Evolutionary conservation across 1,140 invertebrate species (phyloP).

Genomic region (Drosophila bipectinata): DNA sequence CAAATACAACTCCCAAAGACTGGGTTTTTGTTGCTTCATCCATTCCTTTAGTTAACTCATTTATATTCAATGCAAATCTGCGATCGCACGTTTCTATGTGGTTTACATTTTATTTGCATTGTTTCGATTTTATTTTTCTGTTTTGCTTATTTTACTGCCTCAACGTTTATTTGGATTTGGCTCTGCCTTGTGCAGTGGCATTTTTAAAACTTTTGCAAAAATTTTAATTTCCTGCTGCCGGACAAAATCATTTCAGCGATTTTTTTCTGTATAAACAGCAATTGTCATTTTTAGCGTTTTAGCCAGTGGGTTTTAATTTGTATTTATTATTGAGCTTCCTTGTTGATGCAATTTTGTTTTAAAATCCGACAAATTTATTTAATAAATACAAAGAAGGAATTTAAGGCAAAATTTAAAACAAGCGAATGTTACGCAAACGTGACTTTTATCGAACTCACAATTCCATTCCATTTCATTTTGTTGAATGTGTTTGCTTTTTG

Average conservation of each 20-base stretch:
- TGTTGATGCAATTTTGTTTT: constrained; percentile 42
- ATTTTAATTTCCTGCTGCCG: constrained; percentile 54
- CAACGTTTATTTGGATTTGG: constrained; percentile 62
- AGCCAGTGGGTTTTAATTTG: constrained; percentile 29
- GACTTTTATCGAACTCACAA: constrained; percentile 59
- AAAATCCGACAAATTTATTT: constrained; percentile 43
- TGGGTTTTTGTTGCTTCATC: constrained; percentile 14
- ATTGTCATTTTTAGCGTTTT: constrained; percentile 45
- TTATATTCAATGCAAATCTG: constrained; percentile 70
- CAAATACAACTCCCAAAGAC: neutral
- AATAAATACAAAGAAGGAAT: constrained; percentile 6
- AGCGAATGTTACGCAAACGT: constrained; percentile 61
- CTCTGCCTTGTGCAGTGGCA: constrained; percentile 35
- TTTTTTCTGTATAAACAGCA: constrained; percentile 44
- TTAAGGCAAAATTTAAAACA: constrained; percentile 25
- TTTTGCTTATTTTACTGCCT: constrained; percentile 51
- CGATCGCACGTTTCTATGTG: constrained; percentile 63
- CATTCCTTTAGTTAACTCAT: constrained; percentile 21
- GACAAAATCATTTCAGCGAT: constrained; percentile 37
- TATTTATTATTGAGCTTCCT: constrained; percentile 23
- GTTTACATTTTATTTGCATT: constrained; percentile 67
- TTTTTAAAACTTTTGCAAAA: constrained; percentile 47
- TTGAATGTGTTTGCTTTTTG: constrained; percentile 2
- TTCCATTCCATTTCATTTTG: constrained; percentile 37
- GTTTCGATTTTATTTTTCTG: constrained; percentile 44